Conservation (phyloP, 2,888 invertebrate genomes). For the Clitarchus hookeri region DNA sequence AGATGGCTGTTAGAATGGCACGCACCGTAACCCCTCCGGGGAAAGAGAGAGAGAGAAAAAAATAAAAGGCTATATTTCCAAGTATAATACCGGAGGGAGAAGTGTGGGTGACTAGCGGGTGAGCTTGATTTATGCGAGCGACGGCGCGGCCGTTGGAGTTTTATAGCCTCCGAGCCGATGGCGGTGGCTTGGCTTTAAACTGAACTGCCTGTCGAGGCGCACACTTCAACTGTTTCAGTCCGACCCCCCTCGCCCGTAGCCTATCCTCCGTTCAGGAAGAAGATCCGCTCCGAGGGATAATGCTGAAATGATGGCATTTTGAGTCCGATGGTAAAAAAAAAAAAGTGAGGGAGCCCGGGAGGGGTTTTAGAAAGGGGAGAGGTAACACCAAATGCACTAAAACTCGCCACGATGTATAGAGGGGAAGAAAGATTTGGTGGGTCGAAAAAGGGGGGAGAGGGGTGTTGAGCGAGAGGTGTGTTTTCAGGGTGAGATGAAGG, state of each 20-base stretch:
- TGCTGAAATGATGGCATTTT: constrained; percentile 14
- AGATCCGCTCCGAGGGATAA: neutral
- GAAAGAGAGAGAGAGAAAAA: neutral
- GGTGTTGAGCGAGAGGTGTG: neutral
- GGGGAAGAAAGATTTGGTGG: neutral
- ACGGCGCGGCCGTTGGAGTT: neutral
- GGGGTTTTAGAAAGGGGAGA: neutral
- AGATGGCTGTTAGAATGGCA: too few relatives aligned
- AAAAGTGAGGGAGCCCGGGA: neutral
- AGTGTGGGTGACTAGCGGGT: neutral
- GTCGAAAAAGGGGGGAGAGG: neutral
- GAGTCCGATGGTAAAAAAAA: neutral
- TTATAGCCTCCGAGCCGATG: neutral
- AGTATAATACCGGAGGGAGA: neutral
- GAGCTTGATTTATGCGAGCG: neutral
- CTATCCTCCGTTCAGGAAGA: neutral
- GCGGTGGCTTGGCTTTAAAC: neutral
- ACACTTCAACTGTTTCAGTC: neutral
- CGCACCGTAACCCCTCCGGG: too few relatives aligned
- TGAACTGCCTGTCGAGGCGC: neutral
- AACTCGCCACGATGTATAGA: neutral
- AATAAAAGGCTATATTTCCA: neutral
- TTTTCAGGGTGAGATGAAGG: neutral
- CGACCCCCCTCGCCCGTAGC: neutral
- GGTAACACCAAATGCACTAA: neutral